phyloP scores from a whole-genome alignment of 2,113 vertebrate genomes.

The Mesoclemmys tuberculata region DNA sequence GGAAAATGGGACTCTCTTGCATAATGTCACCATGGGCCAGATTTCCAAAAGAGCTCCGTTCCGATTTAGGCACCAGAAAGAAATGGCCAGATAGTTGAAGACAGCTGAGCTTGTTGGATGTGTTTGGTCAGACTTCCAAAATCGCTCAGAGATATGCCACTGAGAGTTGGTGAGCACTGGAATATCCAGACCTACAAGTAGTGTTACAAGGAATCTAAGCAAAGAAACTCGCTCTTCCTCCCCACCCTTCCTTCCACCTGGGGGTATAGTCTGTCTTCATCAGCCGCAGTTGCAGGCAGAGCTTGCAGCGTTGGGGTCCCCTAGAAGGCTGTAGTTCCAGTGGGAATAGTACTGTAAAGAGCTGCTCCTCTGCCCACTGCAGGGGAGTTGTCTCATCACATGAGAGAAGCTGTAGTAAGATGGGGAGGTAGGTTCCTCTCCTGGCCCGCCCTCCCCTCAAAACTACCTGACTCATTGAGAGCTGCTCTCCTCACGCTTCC shows the following conservation, averaged over 20 bases:
- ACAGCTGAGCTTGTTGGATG: not conserved
- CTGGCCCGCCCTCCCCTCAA: not conserved
- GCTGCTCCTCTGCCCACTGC: no score
- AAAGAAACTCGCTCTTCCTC: not conserved
- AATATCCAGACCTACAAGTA: not conserved
- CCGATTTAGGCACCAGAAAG: not conserved
- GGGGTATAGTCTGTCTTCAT: no score
- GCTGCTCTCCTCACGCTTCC: not conserved
- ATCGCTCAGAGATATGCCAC: not conserved
- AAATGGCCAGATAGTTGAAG: not conserved
- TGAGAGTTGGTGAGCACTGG: not conserved
- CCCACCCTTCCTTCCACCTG: no score
- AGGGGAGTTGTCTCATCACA: not conserved
- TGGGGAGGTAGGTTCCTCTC: not conserved
- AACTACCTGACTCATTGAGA: not conserved
- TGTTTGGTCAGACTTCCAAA: not conserved
- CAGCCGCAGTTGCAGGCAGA: not conserved
- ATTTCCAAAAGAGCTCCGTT: not conserved
- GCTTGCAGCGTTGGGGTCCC: not conserved
- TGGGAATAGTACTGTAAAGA: not conserved
- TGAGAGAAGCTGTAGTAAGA: not conserved
- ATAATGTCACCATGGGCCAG: not conserved
- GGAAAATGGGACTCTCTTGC: no score
- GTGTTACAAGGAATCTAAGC: not conserved
- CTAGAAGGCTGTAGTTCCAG: not conserved